Evolutionary conservation across 2,113 vertebrate species (phyloP), one percentile per base, ranked within the genome.

Genomic region (Sminthopsis crassicaudata): DNA sequence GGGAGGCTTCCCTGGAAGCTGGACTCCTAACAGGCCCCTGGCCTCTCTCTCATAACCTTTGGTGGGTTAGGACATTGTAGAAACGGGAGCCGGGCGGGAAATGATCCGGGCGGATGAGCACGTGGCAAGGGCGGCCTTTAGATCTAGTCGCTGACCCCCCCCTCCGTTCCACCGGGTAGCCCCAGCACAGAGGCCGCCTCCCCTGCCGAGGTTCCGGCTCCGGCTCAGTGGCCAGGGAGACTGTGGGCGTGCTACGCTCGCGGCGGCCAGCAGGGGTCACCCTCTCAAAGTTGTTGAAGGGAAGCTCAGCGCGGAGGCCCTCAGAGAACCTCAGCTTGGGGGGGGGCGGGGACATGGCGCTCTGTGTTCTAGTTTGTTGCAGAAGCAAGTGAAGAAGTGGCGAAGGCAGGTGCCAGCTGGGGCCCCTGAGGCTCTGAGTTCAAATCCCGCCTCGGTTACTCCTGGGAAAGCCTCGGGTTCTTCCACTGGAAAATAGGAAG

Each of bases 1-100:
- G 97, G 97, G 96, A 98, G 97, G 97, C 97, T 97, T 97, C 97
- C 95, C 97, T 97, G 97, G 97, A 97, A 97, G 97, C 97, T 95
- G 97, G 97, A 97, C 97, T 98, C 97, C 97, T 98, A 97, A 97
- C 97, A 36, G 67, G 97, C 96, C 92, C 96, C 97, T n/a, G 3
- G 5, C 48, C 8, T 97, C 97, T 97, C 97, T 91, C 96, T 95
- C 97, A 93, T 96, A 97, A 97, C 97, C 97, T 98, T 98, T 98
- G 97, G 97, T 97, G 97, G 97, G 97, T 97, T 97, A 98, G 92
- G 93, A 91, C 96, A 96, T 97, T 97, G 97, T 97, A 97, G 97
- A 98, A 98, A 97, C 97, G 97, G 97, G 96, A 96, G 48, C 48
- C 48, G 48, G 95, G 95, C 0, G 60, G 84, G 89, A 36, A 96